Evolutionary conservation across 2,113 vertebrate species (phyloP), one percentile per base, ranked within the genome.

Genomic region (Amphiprion percula): DNA sequence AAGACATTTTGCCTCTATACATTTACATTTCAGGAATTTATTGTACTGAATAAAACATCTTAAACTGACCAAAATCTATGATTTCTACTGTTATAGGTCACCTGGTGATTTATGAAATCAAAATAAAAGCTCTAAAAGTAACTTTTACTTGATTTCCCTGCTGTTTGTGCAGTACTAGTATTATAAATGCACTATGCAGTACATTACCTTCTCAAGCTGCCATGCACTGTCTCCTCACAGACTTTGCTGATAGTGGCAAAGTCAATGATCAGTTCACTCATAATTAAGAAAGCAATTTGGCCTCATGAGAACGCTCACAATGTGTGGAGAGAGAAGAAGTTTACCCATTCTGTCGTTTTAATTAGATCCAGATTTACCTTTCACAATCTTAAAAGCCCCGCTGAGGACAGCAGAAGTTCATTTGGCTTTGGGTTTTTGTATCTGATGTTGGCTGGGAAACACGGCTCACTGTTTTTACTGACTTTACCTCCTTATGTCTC

Each of bases 321-420:
- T 70, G 58, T 15, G 41, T 39, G 16, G 59, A 64, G 63, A 74
- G 77, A 44, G 41, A 44, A 12, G 41, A 44, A 15, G 11, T 44
- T 44, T 44, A 44, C 41, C 83, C 58, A 64, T 86, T 74, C 79
- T 80, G 64, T 68, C 68, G 68, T 88, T 91, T 93, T 90, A 93
- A 94, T 93, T 90, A 92, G 83, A 88, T 76, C 74, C 69, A 78
- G 79, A 87, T 84, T 86, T 77, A 64, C 79, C 11, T 44, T 44
- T 44, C 14, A 15, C 41, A 15, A 14, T 44, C 67, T 88, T 80
- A 90, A 83, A 85, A 87, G 37, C 65, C 82, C 87, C 83, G 77
- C 54, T 68, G 85, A 90, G 88, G 82, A 83, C 80, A 47, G 70
- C 47, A 76, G 77, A 71, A 88, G 86, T 79, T 91, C 58, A 85